A percentile compares a stretch with the other conserved stretches of the same genome.
Conservation (phyloP, 2,797 vertebrate species). For the Pteronotus mesoamericanus region DNA sequence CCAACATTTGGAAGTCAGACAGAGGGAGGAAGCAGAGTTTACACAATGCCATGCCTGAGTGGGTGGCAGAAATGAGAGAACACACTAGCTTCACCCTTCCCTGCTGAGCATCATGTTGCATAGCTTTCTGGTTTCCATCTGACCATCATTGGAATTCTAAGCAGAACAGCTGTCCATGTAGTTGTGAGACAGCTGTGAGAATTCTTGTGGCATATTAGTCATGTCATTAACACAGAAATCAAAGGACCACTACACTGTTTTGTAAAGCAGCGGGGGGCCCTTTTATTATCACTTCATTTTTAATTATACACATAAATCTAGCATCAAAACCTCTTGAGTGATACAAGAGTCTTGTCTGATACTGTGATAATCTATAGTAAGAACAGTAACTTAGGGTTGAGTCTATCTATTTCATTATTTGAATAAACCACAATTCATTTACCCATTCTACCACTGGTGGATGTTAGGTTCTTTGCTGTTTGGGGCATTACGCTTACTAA, state of each 20-base stretch:
- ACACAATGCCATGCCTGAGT: background rate
- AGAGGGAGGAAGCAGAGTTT: background rate
- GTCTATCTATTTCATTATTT: background rate
- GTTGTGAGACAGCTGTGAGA: background rate
- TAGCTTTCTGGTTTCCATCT: background rate
- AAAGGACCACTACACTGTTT: background rate
- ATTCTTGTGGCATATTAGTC: background rate
- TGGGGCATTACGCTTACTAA: background rate
- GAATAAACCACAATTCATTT: background rate
- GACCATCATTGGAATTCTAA: background rate
- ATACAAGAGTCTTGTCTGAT: background rate
- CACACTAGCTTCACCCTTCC: background rate
- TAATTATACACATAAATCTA: background rate
- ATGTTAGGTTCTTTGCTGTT: background rate
- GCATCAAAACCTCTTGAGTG: background rate
- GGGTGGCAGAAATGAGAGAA: background rate
- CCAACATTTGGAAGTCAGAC: background rate
- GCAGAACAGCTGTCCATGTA: background rate
- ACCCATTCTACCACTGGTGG: background rate
- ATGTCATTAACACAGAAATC: background rate
- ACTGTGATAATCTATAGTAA: background rate
- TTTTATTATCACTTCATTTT: slow-evolving; percentile 37
- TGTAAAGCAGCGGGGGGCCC: background rate
- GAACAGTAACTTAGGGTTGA: background rate
- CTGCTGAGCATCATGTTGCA: fast-evolving